Evolutionary conservation across 1,140 invertebrate species (phyloP).

Genomic region (Radopholus similis): DNA sequence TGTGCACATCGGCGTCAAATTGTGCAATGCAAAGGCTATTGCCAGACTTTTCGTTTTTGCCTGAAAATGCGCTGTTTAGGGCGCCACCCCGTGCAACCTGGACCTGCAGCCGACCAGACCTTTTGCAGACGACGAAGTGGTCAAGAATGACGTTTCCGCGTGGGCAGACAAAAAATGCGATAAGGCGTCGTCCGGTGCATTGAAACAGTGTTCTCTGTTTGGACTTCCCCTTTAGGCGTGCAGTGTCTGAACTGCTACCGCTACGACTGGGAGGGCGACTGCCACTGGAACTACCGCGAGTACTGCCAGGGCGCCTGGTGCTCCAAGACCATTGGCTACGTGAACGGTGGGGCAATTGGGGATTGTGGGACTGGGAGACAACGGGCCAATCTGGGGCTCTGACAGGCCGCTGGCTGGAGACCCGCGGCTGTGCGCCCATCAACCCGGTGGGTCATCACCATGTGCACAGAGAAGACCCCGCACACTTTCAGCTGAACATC

Average conservation of each 20-base stretch:
- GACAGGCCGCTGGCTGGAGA: constrained; percentile 6
- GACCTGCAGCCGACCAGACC: not conserved
- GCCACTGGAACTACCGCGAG: constrained; percentile 2
- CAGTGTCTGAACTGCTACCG: constrained; percentile 9
- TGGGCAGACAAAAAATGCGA: no score
- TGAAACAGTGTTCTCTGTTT: no score
- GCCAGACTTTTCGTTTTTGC: not conserved
- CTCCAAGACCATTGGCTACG: constrained; percentile 13
- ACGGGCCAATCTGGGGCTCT: not conserved
- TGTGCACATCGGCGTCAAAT: not conserved
- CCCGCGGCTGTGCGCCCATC: constrained; percentile 11
- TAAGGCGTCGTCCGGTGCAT: no score
- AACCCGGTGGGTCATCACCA: no score
- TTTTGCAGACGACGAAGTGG: not conserved
- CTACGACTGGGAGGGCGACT: constrained; percentile 6
- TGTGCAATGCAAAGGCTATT: not conserved
- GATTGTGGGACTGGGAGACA: no score
- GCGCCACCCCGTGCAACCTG: not conserved
- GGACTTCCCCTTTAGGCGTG: not conserved
- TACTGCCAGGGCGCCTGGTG: constrained; percentile 6
- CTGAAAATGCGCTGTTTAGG: not conserved
- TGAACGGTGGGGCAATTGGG: constrained; percentile 1
- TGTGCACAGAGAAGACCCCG: no score
- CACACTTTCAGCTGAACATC: no score
- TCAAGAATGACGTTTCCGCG: not conserved